Evolutionary conservation across 2,888 invertebrate genomes (phyloP).

Genomic region (Sinopyrophorus schimmeli): DNA sequence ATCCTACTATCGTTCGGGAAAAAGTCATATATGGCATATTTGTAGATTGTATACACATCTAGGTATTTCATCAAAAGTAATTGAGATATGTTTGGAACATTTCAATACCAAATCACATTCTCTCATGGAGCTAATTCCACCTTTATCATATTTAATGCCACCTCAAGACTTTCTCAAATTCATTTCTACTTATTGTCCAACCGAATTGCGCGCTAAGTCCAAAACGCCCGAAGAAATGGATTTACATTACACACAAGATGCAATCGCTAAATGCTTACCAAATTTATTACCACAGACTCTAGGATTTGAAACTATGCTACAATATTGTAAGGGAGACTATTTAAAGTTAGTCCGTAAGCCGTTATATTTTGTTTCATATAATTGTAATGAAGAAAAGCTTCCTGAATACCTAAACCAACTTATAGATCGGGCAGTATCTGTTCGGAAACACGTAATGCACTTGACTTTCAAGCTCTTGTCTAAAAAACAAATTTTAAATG

Average conservation of each 20-base stretch:
- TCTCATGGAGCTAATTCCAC: too few relatives aligned
- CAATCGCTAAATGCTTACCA: background rate
- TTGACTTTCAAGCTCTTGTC: slow-evolving; percentile 4
- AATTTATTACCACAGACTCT: slow-evolving; percentile 1
- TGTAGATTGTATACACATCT: too few relatives aligned
- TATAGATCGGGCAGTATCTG: slow-evolving; percentile 13
- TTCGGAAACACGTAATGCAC: slow-evolving; percentile 18
- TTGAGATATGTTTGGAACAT: too few relatives aligned
- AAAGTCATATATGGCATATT: too few relatives aligned
- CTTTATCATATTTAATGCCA: too few relatives aligned
- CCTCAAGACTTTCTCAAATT: too few relatives aligned
- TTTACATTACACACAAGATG: slow-evolving; percentile 1
- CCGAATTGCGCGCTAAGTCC: background rate
- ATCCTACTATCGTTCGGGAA: too few relatives aligned
- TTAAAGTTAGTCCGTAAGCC: slow-evolving; percentile 16
- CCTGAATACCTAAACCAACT: slow-evolving; percentile 6
- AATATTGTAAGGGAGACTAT: slow-evolving; percentile 20
- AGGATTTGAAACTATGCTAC: slow-evolving; percentile 10
- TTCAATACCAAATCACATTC: too few relatives aligned
- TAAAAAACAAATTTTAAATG: background rate
- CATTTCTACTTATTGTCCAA: background rate
- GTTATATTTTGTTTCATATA: slow-evolving; percentile 9
- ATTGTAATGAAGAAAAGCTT: slow-evolving; percentile 16
- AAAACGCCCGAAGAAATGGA: background rate
- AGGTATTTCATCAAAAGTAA: too few relatives aligned